phyloP scores from a whole-genome alignment of 2,797 vertebrate species.

The Florisuga fusca region DNA sequence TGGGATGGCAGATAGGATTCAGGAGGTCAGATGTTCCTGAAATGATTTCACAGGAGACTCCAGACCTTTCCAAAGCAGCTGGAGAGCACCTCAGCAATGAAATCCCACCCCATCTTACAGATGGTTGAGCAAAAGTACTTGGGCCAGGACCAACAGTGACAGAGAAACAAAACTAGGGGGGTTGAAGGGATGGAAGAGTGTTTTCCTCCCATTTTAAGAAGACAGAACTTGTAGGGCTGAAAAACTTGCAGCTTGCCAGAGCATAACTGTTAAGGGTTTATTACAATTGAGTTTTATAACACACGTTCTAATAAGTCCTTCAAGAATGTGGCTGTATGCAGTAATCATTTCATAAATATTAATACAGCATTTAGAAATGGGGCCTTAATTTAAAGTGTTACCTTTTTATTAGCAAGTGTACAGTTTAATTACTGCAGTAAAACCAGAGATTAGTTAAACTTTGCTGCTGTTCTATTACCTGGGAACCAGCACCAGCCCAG shows the following conservation, averaged over 20 bases:
- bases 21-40: not conserved
- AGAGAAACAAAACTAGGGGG: not conserved
- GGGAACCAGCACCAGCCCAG: slow-evolving; percentile 67
- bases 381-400: slow-evolving; percentile 75
- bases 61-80: not conserved
- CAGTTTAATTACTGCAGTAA: slow-evolving; percentile 77
- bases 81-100: not conserved
- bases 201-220: slow-evolving; percentile 16
- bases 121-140: not conserved
- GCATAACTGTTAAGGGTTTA: slow-evolving; percentile 70
- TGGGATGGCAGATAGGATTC: not conserved
- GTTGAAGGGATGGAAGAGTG: not conserved
- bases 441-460: slow-evolving; percentile 76
- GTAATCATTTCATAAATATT: slow-evolving; percentile 78
- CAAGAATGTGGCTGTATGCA: slow-evolving; percentile 75
- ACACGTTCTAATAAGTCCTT: slow-evolving; percentile 66
- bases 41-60: not conserved
- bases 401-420: slow-evolving; percentile 78
- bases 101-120: rapidly evolving
- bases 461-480: slow-evolving; percentile 75
- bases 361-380: slow-evolving; percentile 73
- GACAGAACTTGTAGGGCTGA: not conserved
- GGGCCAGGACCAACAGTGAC: not conserved
- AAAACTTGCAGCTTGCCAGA: slow-evolving; percentile 36
- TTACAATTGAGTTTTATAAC: slow-evolving; percentile 57